Percentiles rank a stretch among this genome's conserved stretches.
phyloP scores from a whole-genome alignment of 2,113 vertebrate genomes.

The Aphyosemion australe region DNA sequence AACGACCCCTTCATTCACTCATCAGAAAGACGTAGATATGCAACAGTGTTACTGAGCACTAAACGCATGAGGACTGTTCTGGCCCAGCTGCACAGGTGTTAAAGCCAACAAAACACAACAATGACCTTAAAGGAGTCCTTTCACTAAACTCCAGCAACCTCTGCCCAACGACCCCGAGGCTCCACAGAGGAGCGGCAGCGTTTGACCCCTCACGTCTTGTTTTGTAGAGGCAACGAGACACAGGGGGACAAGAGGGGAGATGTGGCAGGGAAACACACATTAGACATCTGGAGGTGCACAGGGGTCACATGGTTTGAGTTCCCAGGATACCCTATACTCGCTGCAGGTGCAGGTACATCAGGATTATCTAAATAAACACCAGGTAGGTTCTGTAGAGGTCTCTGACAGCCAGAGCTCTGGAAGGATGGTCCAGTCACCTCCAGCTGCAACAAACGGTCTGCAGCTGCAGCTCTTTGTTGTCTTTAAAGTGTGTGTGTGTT shows the following conservation, averaged over 20 bases:
- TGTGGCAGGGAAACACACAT: slow-evolving; percentile 9
- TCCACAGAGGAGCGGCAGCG: slow-evolving; percentile 44
- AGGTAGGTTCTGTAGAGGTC: slow-evolving; percentile 16
- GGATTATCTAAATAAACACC: slow-evolving; percentile 40
- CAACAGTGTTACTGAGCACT: too few relatives aligned
- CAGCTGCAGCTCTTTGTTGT: slow-evolving; percentile 12
- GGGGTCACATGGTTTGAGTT: slow-evolving; percentile 64
- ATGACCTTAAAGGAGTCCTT: neutral
- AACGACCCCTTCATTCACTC: too few relatives aligned
- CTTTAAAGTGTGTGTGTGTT: too few relatives aligned
- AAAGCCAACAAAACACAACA: neutral
- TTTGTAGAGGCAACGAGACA: slow-evolving; percentile 49
- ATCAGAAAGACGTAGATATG: too few relatives aligned
- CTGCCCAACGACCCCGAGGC: slow-evolving; percentile 57
- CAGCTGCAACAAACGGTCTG: too few relatives aligned
- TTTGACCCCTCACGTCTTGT: slow-evolving; percentile 22
- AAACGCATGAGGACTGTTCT: neutral
- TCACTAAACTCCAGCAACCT: slow-evolving; percentile 8
- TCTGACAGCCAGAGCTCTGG: too few relatives aligned
- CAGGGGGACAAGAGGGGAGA: slow-evolving; percentile 1
- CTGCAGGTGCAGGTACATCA: slow-evolving; percentile 71
- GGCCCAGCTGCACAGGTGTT: neutral
- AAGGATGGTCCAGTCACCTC: too few relatives aligned
- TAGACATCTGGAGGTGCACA: slow-evolving; percentile 45
- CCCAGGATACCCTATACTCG: slow-evolving; percentile 72